Base-by-base conservation (phyloP, 2,888 invertebrate species). In the Liodrosophila aerea region DNA sequence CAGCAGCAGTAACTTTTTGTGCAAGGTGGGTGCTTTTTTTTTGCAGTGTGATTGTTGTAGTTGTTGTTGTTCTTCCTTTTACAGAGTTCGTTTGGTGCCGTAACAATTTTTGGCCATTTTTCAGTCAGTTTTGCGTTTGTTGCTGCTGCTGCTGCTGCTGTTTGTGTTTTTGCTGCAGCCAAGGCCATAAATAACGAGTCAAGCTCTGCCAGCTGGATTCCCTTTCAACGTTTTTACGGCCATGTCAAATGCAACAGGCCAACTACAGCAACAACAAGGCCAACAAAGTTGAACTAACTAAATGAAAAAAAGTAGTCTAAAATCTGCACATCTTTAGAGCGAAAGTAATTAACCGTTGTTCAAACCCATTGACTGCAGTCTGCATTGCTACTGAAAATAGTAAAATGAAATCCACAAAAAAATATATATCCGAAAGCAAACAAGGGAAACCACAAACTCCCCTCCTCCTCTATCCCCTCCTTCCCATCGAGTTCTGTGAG, bases 191-290 rank as follows among this genome's bases (percentile, higher is more conserved):
- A 76, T 74, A 76, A 76, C 62, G 58, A 56, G 57, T 50, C 50
- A 34, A 47, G 71, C 60, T 71, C 22, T 56, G 64, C 73, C 69
- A 68, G 61, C 60, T 73, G 82, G 68, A 85, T 78, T 74, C 64
- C 40, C 58, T 64, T 47, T 73, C 63, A 70, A 60, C 59, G 44
- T 58, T 70, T 61, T 50, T 41, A 46, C 56, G 50, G 52, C n/a
- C 49, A 56, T 68, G 85, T 77, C 78, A 85, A 82, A 77, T 64
- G 85, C 78, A 78, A 78, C 76, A 76, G 76, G 76, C 64, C 41
- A 63, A 45, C 13, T 34, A 50, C 39, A 53, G 2, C 12, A 36
- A 18, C 33, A 18, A 12, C 31, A 52, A 54, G 3, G 5, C 22
- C 22, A 22, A 22, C 22, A 22, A 22, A 22, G 22, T 22, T 22